phyloP scores from a whole-genome alignment of 2,113 vertebrate genomes.

The Climacteris rufus region DNA sequence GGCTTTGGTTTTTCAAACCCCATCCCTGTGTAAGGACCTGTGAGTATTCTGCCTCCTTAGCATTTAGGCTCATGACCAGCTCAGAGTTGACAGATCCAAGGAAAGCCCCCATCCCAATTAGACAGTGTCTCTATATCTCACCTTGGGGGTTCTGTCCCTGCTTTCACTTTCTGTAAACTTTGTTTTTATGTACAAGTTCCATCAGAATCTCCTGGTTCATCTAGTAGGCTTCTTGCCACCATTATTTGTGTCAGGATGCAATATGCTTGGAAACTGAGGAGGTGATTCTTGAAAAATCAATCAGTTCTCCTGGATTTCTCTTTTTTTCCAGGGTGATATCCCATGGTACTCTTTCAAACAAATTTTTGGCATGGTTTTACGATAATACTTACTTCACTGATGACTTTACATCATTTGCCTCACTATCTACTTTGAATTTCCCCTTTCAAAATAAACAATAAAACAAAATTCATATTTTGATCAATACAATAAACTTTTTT shows the following conservation, averaged over 20 bases:
- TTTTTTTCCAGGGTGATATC: not conserved
- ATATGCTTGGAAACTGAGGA: not conserved
- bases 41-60: accelerated
- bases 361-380: not conserved
- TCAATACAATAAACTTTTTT: not conserved
- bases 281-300: not conserved
- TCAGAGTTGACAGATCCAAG: not conserved
- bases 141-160: not conserved
- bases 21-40: not conserved
- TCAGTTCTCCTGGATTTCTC: not conserved
- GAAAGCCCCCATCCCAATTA: not conserved
- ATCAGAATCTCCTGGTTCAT: not conserved
- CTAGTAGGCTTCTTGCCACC: not conserved
- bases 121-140: not conserved
- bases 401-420: not conserved
- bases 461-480: not conserved
- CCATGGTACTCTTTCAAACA: not conserved
- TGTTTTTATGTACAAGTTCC: not conserved
- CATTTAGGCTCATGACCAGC: accelerated
- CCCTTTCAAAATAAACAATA: not conserved
- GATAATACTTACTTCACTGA: not conserved
- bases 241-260: not conserved
- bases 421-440: not conserved
- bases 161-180: not conserved
- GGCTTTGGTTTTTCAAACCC: not conserved